Base-by-base conservation (phyloP, 53 echinoderm and acorn worm species). In the Echinarachnius parma region DNA sequence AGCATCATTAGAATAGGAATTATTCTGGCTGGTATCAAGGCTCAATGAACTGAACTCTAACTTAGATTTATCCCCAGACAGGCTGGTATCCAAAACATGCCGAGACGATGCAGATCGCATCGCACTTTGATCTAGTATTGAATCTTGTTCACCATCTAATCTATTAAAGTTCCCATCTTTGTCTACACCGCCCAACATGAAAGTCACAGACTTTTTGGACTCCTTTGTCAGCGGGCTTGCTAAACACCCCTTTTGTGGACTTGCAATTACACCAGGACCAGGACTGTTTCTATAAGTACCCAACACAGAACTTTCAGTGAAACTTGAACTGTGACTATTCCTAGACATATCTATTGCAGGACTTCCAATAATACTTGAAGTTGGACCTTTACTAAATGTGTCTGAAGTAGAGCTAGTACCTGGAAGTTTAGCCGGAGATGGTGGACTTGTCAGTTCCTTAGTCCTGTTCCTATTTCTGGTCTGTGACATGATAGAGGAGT, bases 141-240 rank as follows among this genome's bases (percentile, higher is more conserved):
- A 18, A 26, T 65, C 28, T 23, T 62, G 4, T 39, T 39, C 39
- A 9, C 39, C 39, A 26, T 65, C 28, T 23, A 37, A 4, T 1
- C 39, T 9, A 20, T 39, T 15, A 1, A 18, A 37, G 29, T 62
- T 36, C n/a, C 39, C 24, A 42, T 28, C 37, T 24, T 65, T 42
- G n/a, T n/a, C n/a, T 21, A 50, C 21, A 37, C 30, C 26, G 39
- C 74, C 74, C 23, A 72, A 19, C 74, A 72, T 56, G 44, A 72
- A 72, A 10, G 39, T 28, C 34, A 72, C 74, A 56, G 55, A 72
- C 28, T 72, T 72, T 45, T 72, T 72, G 3, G 74, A 72, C 35
- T 72, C 74, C 21, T 56, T 72, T 37, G 74, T 34, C n/a, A 72
- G 20, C 19, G 27, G 74, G 56, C 37, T 27, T 28, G 65, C 23